Evolutionary conservation across 1,140 invertebrate species (phyloP).

Genomic region (Drosophila orosa): DNA sequence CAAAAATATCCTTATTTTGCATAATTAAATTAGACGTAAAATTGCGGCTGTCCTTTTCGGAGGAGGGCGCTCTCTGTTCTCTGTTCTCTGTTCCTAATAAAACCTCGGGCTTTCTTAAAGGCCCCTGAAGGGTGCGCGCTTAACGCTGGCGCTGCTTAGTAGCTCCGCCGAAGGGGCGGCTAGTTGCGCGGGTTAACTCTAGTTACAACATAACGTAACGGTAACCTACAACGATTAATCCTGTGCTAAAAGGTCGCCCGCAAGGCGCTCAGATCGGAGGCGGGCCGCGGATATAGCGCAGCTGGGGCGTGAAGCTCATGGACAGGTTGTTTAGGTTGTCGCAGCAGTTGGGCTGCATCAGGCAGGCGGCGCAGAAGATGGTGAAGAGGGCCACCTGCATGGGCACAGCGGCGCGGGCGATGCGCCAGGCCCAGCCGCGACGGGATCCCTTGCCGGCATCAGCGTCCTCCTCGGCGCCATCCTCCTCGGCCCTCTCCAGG

Average conservation of each 20-base stretch:
- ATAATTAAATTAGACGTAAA: constrained; percentile 37
- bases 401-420: constrained; percentile 90
- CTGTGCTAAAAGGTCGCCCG: constrained; percentile 13
- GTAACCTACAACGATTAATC: constrained; percentile 37
- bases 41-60: constrained; percentile 19
- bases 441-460: constrained; percentile 78
- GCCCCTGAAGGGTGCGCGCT: constrained; percentile 11
- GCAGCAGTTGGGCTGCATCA: constrained; percentile 93
- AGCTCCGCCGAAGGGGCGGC: constrained; percentile 18
- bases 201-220: constrained; percentile 58
- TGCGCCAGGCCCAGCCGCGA: constrained; percentile 89
- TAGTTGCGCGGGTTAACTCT: constrained; percentile 35
- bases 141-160: constrained; percentile 26
- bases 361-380: constrained; percentile 91
- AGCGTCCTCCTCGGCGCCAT: constrained; percentile 70
- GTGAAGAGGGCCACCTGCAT: constrained; percentile 93
- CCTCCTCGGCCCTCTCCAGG: constrained; percentile 53
- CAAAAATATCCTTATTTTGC: constrained; percentile 61
- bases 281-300: constrained; percentile 93
- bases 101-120: constrained; percentile 29
- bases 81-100: constrained; percentile 35
- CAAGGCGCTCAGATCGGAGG: constrained; percentile 90
- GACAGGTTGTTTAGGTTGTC: constrained; percentile 93
- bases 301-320: constrained; percentile 92
- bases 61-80: constrained; percentile 18